phyloP scores from a whole-genome alignment of 2,113 vertebrate species.

The Ceuthmochares aereus region DNA sequence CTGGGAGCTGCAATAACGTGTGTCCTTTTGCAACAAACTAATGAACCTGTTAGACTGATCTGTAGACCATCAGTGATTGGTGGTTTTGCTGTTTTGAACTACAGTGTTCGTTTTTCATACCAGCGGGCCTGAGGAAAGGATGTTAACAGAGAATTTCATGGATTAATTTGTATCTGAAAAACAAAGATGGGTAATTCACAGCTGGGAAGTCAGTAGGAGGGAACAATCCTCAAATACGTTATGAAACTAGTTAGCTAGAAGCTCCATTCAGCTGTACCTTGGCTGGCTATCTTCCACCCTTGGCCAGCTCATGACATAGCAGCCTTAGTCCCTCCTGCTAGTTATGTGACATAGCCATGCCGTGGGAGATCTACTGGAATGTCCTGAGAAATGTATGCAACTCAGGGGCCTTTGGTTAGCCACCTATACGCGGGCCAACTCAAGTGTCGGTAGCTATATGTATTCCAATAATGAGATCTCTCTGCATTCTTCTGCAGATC shows the following conservation, averaged over 20 bases:
- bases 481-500: constrained; percentile 74
- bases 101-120: not conserved
- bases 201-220: not conserved
- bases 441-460: not conserved
- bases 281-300: not conserved
- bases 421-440: not conserved
- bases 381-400: not conserved
- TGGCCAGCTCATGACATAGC: not conserved
- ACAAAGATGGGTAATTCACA: not conserved
- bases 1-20: not conserved
- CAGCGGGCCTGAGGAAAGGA: not conserved
- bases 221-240: not conserved
- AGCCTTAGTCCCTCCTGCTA: not conserved
- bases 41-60: not conserved
- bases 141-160: not conserved
- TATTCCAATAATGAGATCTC: not conserved
- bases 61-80: not conserved
- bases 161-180: not conserved
- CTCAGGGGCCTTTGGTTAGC: not conserved
- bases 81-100: not conserved
- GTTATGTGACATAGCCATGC: not conserved
- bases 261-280: not conserved
- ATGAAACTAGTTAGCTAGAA: not conserved
- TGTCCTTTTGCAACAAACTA: not conserved
- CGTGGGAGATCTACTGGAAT: not conserved